phyloP scores from a whole-genome alignment of 1,140 invertebrate species.

The Zaprionus davidi region DNA sequence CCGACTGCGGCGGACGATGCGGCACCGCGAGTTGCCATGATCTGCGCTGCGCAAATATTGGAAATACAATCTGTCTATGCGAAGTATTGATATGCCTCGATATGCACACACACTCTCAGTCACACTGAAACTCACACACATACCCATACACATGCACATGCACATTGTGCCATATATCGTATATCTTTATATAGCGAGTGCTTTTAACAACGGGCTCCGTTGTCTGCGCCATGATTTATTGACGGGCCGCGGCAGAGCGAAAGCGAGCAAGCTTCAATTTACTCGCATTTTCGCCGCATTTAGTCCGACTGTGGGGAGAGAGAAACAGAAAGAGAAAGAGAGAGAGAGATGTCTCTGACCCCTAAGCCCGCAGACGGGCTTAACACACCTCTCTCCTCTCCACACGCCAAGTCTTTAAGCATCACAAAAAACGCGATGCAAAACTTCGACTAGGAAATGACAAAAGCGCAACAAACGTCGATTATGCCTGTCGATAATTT shows the following conservation, averaged over 20 bases:
- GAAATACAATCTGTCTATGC: constrained; percentile 82
- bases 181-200: constrained; percentile 45
- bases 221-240: constrained; percentile 80
- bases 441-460: neutral
- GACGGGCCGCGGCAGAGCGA: constrained; percentile 49
- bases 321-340: neutral
- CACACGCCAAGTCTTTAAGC: neutral
- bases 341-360: constrained; percentile 25
- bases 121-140: neutral
- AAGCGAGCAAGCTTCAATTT: constrained; percentile 34
- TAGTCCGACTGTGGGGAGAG: constrained; percentile 15
- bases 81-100: constrained; percentile 75
- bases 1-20: neutral
- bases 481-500: neutral
- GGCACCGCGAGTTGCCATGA: constrained; percentile 25
- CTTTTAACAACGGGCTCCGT: constrained; percentile 71
- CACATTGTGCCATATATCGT: constrained; percentile 18
- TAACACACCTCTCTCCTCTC: neutral
- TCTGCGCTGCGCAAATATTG: constrained; percentile 78
- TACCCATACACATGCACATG: constrained; percentile 12
- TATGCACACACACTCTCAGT: constrained; percentile 17
- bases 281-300: constrained; percentile 65
- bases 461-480: neutral
- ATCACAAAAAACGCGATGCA: neutral
- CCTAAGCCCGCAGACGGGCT: neutral